These are phyloP conservation scores for Megaleporinus macrocephalus DNA, from an alignment of 2,113 vertebrate species.

Conservation along the genomic window DNA sequence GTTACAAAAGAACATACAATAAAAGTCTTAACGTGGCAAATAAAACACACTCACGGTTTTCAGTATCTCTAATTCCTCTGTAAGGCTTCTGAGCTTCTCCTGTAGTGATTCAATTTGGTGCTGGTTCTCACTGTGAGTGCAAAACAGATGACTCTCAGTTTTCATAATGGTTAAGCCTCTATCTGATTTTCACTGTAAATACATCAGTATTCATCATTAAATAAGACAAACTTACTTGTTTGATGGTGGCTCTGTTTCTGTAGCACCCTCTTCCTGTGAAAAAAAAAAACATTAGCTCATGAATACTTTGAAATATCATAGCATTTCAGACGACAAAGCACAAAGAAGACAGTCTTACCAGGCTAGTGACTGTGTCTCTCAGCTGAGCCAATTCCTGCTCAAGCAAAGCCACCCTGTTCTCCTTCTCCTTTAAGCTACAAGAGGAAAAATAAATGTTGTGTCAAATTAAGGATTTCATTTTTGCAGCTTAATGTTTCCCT, in stretches of 20 bases:
- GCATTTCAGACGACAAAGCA: not conserved
- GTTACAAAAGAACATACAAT: not conserved
- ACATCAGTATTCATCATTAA: too few relatives aligned
- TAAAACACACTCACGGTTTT: not conserved
- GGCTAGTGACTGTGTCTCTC: conserved; percentile 78
- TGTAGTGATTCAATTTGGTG: not conserved
- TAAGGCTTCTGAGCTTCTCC: not conserved
- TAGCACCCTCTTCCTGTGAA: too few relatives aligned
- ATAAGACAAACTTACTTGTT: too few relatives aligned
- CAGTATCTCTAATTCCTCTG: not conserved
- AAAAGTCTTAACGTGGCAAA: not conserved
- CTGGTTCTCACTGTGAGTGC: too few relatives aligned
- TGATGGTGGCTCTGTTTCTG: too few relatives aligned
- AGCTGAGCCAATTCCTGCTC: conserved; percentile 77
- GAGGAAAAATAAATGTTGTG: too few relatives aligned
- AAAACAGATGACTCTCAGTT: too few relatives aligned
- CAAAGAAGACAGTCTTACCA: conserved; percentile 62
- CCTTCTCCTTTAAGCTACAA: conserved; percentile 70
- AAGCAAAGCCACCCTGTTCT: conserved; percentile 68
- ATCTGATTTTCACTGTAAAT: too few relatives aligned
- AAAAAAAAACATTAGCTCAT: not conserved
- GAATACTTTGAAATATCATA: too few relatives aligned
- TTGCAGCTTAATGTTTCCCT: too few relatives aligned
- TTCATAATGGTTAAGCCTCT: too few relatives aligned
- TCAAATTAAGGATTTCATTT: not conserved